Evolutionary conservation across 2,113 vertebrate genomes (phyloP), one percentile per base, ranked within the genome.

Genomic region (Mustela nigripes): DNA sequence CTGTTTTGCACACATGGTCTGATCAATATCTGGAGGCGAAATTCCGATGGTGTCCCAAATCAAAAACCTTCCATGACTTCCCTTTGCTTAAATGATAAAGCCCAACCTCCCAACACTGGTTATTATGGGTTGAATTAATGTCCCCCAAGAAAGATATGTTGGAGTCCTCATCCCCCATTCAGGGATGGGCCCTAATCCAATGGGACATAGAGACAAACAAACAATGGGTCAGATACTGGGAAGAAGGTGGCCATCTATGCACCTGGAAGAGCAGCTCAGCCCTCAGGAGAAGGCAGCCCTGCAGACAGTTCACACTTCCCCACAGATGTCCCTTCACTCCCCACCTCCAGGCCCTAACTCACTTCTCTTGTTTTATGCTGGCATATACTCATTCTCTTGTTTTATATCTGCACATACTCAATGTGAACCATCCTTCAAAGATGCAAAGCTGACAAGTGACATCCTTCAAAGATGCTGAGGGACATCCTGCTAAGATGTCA

Each of bases 361-460:
- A 4, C 1, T 33, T 22, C n/a, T 39, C 60, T 39, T 26, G 71
- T 24, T 56, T 48, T 58, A 7, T 12, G 53, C 11, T 39, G 88
- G 53, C 53, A 56, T 56, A 18, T 16, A 11, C 36, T 81, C 36
- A 2, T 33, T 22, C n/a, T 39, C 60, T n/a, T 22, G 71, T 24
- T 56, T 48, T 58, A 7, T 12, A 53, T 39, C 58, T 82, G 65
- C 79, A 42, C 24, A 11, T 48, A 73, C 53, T 50, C 48, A 85
- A 22, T 60, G 42, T 22, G 88, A 94, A 74, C 48, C 28, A 48
- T 62, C 91, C 79, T 83, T 56, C 74, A 74, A 83, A 89, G 80
- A 18, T 56, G 16, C 53, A 56, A 56, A 56, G 53, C 15, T 56
- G 53, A 56, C 53, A 56, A 56, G 53, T 56, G 53, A 56, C 28